These are phyloP conservation scores for Neolamprologus toae DNA, from an alignment of 2,113 vertebrate genomes.

Conservation along the genomic window DNA sequence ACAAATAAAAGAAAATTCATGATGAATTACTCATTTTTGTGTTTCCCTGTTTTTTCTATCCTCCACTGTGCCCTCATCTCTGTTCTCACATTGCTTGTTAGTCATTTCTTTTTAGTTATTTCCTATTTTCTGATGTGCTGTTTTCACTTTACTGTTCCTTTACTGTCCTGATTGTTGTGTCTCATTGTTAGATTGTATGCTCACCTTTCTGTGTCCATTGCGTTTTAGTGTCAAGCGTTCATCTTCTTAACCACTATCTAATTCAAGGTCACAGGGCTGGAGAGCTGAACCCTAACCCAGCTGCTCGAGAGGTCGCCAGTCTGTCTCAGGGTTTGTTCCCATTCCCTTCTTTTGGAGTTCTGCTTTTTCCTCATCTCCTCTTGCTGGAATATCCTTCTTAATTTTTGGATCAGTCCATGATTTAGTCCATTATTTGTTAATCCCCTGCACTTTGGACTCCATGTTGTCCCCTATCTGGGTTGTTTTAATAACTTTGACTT, in stretches of 20 bases:
- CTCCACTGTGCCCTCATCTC: neutral
- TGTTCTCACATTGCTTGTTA: neutral
- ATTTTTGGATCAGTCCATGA: neutral
- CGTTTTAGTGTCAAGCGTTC: neutral
- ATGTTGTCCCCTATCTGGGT: neutral
- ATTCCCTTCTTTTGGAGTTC: neutral
- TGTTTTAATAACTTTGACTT: neutral
- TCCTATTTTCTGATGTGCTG: neutral
- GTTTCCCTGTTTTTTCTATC: neutral
- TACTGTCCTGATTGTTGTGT: neutral
- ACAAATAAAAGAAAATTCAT: neutral
- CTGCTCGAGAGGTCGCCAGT: neutral
- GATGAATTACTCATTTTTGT: neutral
- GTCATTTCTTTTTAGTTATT: neutral
- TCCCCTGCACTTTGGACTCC: neutral
- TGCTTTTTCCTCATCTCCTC: neutral
- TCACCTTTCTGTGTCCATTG: neutral
- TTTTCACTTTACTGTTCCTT: neutral
- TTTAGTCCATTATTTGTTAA: neutral
- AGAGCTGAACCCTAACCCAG: neutral
- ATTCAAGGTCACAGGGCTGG: neutral
- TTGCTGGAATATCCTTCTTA: neutral
- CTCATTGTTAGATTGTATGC: neutral
- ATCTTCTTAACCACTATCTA: neutral
- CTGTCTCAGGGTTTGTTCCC: neutral